These are phyloP conservation scores for Halotydeus destructor DNA, from an alignment of 1,140 invertebrate genomes.

Conservation along the genomic window DNA sequence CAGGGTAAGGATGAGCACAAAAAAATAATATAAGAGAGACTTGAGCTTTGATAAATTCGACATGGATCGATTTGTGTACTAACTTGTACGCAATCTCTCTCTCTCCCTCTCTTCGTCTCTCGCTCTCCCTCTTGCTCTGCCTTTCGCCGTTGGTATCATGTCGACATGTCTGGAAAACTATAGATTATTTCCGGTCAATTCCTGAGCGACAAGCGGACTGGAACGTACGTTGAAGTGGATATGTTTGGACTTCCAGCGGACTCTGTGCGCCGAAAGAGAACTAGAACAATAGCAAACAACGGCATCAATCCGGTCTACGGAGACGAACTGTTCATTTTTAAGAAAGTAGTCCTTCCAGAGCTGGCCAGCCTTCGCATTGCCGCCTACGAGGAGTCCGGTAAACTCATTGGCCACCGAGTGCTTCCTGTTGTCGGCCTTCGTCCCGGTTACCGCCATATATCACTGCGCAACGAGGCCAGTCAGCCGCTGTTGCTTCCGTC, in stretches of 20 bases:
- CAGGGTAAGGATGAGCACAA: slow-evolving; percentile 32
- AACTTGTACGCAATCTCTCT: too few species aligned
- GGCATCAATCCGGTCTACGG: slow-evolving; percentile 89
- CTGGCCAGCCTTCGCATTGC: slow-evolving; percentile 82
- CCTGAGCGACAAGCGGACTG: slow-evolving; percentile 79
- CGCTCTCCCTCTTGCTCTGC: too few species aligned
- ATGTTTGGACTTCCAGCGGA: slow-evolving; percentile 98
- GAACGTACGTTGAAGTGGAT: slow-evolving; percentile 95
- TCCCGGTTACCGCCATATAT: slow-evolving; percentile 52
- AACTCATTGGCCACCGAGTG: slow-evolving; percentile 83
- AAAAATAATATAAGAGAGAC: too few species aligned
- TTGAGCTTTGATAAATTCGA: too few species aligned
- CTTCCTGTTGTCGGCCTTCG: slow-evolving; percentile 85
- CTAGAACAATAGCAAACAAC: slow-evolving; percentile 77
- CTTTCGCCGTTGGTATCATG: not conserved
- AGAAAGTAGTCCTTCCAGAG: slow-evolving; percentile 93
- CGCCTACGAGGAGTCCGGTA: slow-evolving; percentile 84
- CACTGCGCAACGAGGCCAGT: slow-evolving; percentile 55
- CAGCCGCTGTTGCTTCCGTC: slow-evolving; percentile 71
- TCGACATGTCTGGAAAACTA: slow-evolving; percentile 5
- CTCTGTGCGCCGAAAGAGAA: slow-evolving; percentile 85
- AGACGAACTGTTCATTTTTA: slow-evolving; percentile 93
- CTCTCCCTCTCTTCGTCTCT: too few species aligned
- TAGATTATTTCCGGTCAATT: slow-evolving; percentile 66
- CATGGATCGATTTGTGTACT: too few species aligned